Evolutionary conservation across 2,113 vertebrate genomes (phyloP).

Genomic region (Chrysochloris asiatica): DNA sequence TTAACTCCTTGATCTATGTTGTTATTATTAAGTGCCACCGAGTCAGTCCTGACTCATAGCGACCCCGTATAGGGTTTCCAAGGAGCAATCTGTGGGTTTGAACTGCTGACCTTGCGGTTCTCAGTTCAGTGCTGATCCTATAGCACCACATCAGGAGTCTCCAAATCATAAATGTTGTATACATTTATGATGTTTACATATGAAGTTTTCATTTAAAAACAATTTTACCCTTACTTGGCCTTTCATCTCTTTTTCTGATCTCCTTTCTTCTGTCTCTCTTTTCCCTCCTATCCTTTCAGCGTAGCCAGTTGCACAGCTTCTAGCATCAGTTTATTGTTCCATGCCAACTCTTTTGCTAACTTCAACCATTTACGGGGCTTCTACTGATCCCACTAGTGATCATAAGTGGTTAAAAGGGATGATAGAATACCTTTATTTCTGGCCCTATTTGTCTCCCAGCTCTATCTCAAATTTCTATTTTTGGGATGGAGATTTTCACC

Average conservation of each 20-base stretch:
- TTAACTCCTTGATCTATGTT: not conserved
- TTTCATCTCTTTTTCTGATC: not conserved
- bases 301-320: not conserved
- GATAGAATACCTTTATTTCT: not conserved
- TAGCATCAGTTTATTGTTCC: not conserved
- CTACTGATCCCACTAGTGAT: not conserved
- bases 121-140: too few relatives aligned
- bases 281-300: not conserved
- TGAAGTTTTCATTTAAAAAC: not conserved
- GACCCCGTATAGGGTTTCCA: too few relatives aligned
- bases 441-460: not conserved
- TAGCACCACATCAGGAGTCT: not conserved
- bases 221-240: not conserved
- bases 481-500: not conserved
- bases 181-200: too few relatives aligned
- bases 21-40: too few relatives aligned
- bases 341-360: not conserved
- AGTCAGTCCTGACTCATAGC: too few relatives aligned
- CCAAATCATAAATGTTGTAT: not conserved
- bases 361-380: not conserved
- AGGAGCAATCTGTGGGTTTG: too few relatives aligned
- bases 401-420: not conserved
- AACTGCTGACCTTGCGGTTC: too few relatives aligned
- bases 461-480: conserved; percentile 6
- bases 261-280: conserved; percentile 9